Conservation (phyloP, 1,140 invertebrate genomes). For the Megalopta genalis region DNA sequence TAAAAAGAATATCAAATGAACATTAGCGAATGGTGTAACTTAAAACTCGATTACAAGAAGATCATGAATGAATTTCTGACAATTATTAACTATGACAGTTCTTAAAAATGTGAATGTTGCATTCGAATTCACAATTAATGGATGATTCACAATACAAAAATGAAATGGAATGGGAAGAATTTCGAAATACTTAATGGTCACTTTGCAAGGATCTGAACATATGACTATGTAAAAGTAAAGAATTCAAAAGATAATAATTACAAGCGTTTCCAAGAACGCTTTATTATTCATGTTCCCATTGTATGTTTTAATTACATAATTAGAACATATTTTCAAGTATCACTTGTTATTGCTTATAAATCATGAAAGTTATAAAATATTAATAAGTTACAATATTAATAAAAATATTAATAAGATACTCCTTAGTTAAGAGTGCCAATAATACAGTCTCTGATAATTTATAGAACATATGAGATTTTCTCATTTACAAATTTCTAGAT, state of each 20-base stretch:
- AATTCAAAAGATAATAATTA: slow-evolving; percentile 24
- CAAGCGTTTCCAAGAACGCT: slow-evolving; percentile 37
- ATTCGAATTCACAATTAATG: not conserved
- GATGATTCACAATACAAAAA: not conserved
- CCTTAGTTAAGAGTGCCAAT: slow-evolving; percentile 6
- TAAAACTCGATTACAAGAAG: slow-evolving; percentile 2
- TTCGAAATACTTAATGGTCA: slow-evolving; percentile 3
- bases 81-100: not conserved
- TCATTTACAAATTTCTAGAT: not conserved
- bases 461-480: not conserved
- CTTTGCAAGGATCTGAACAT: not conserved
- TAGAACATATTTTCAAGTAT: slow-evolving; percentile 11
- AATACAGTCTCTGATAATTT: slow-evolving; percentile 16
- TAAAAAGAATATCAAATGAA: not conserved
- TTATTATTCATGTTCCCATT: slow-evolving; percentile 26
- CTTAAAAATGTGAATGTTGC: not conserved
- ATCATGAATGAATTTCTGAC: not conserved
- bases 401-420: not conserved
- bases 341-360: not conserved
- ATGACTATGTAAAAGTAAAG: slow-evolving; percentile 18
- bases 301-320: slow-evolving; percentile 25
- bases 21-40: slow-evolving; percentile 1
- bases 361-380: slow-evolving; percentile 15
- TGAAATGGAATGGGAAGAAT: slow-evolving; percentile 7
- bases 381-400: slow-evolving; percentile 4